Conservation (phyloP, 2,113 vertebrate species). For the Tricholaema leucomelas region DNA sequence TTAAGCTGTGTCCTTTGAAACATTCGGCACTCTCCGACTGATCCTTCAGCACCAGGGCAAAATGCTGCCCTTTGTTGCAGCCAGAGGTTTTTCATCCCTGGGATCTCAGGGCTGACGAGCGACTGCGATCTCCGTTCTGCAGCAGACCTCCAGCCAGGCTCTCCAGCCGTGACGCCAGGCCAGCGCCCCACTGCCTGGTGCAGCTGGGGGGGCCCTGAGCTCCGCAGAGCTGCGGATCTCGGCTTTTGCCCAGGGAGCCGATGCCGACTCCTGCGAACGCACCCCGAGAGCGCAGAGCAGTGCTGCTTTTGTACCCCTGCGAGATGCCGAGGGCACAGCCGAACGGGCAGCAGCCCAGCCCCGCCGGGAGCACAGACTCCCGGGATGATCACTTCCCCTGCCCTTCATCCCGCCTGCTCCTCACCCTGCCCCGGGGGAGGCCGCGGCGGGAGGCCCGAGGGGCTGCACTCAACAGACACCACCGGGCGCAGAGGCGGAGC, state of each 20-base stretch:
- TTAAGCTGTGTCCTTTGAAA: slow-evolving; percentile 26
- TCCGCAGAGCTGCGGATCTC: background rate
- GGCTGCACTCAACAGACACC: background rate
- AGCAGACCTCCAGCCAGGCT: background rate
- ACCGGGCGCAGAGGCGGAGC: too few relatives aligned
- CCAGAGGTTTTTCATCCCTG: background rate
- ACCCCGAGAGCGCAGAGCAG: rapidly evolving
- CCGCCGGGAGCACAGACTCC: background rate
- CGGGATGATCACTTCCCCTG: too few relatives aligned
- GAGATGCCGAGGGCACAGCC: background rate
- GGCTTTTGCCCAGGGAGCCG: too few relatives aligned
- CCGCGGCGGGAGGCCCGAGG: background rate
- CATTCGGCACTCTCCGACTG: slow-evolving; percentile 19
- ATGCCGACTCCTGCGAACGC: too few relatives aligned
- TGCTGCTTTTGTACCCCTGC: rapidly evolving
- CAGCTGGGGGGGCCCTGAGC: background rate
- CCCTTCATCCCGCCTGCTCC: background rate
- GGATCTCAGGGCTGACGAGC: background rate
- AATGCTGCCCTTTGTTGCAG: background rate
- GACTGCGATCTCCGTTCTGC: background rate
- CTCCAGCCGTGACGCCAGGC: background rate
- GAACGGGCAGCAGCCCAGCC: background rate
- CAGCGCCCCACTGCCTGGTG: background rate
- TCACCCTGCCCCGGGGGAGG: background rate
- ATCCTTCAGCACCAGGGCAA: background rate